Evolutionary conservation across 35 echinoderm and acorn worm genomes (phyloP), one percentile per base, ranked within the genome.

Genomic region (Ophioderma brevispina): DNA sequence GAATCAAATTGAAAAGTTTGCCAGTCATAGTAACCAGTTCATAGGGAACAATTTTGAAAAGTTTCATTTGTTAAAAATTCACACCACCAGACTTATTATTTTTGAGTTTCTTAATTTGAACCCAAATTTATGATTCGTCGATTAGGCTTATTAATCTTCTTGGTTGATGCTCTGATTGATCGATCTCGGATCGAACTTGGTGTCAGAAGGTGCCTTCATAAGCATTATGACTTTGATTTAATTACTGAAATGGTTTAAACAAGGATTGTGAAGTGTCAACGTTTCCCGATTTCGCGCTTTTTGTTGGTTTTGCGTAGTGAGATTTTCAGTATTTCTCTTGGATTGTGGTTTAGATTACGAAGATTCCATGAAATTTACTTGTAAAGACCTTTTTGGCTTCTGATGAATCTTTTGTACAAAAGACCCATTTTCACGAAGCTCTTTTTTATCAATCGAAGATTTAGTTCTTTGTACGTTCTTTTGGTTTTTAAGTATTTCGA

Each of bases 241-340:
- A 28, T 43, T 84, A 37, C 81, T 84, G 81, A 84, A 84, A 84
- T 30, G 39, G 81, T 31, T 84, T 3, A 42, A 84, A 15, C n/a
- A n/a, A n/a, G n/a, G 49, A 84, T 30, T 30, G 31, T 40, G 34
- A 43, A 28, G 31, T 43, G 3, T 10, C 21, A 55, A n/a, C 31
- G 25, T 84, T 84, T 43, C 39, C 39, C 39, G 46, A n/a, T 30
- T 49, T 37, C 40, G 18, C 40, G 13, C 39, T 43, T 84, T 84
- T 37, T 40, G 13, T 84, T 84, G 46, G 38, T 55, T 40, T 43
- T 40, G 2, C 33, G 37, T 81, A 10, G 13, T 35, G 79, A 35
- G 37, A 35, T 37, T 81, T 39, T 25, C 79, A 81, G 37, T 81
- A 81, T n/a, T 34, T 81, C 79, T 81, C 37, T 81, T 34, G 79